Evolutionary conservation across 1,140 invertebrate species (phyloP).

Genomic region (Drosophila aff.): DNA sequence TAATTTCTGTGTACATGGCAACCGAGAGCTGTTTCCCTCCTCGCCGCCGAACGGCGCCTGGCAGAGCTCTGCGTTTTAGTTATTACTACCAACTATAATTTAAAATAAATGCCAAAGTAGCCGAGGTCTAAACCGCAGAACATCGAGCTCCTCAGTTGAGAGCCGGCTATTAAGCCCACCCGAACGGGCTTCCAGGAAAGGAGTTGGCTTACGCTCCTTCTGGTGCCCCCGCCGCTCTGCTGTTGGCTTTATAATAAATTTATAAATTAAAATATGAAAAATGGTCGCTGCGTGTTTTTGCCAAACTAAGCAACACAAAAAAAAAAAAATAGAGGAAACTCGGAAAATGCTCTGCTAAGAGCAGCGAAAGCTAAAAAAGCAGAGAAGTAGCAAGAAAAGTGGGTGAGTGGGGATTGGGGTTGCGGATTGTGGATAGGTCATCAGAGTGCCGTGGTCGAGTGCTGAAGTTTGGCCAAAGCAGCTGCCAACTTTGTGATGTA

Average conservation of each 20-base stretch:
- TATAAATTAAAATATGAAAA: slow-evolving; percentile 83
- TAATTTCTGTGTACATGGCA: slow-evolving; percentile 73
- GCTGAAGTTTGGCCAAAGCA: slow-evolving; percentile 38
- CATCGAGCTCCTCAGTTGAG: slow-evolving; percentile 41
- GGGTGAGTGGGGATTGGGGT: slow-evolving; percentile 25
- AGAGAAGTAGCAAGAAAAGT: slow-evolving; percentile 30
- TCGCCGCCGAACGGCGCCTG: not conserved
- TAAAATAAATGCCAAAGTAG: slow-evolving; percentile 83
- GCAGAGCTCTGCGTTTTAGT: slow-evolving; percentile 65
- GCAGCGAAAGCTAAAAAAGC: slow-evolving; percentile 44
- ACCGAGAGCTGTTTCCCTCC: slow-evolving; percentile 14
- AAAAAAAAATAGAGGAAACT: not conserved
- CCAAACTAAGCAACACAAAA: slow-evolving; percentile 68
- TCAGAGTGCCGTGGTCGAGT: slow-evolving; percentile 59
- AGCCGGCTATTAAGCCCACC: slow-evolving; percentile 64
- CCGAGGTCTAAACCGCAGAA: slow-evolving; percentile 71
- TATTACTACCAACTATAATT: slow-evolving; percentile 81
- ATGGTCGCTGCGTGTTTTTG: slow-evolving; percentile 81
- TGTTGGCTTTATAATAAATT: slow-evolving; percentile 80
- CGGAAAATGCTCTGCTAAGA: slow-evolving; percentile 46
- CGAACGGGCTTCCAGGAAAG: slow-evolving; percentile 19
- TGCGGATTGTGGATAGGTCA: slow-evolving; percentile 41
- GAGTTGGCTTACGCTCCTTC: slow-evolving; percentile 10
- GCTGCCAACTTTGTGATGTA: slow-evolving; percentile 9
- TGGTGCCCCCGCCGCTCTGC: slow-evolving; percentile 20